Percentiles rank a stretch among this genome's conserved stretches.
Conservation (phyloP, 2,797 vertebrate species). For the Galago senegalensis region DNA sequence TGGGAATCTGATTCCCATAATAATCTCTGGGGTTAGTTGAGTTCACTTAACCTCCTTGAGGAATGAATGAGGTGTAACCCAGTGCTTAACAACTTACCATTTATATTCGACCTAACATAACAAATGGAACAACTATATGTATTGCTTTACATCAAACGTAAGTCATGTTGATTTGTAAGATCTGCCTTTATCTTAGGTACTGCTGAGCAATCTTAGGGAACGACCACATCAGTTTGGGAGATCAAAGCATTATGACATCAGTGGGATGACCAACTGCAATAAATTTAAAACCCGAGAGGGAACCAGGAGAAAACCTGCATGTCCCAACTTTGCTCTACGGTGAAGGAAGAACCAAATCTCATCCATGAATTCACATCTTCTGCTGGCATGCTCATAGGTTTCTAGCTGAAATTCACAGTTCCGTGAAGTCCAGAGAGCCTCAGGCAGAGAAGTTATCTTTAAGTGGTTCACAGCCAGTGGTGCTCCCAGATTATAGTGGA, state of each 20-base stretch:
- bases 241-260: neutral
- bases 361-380: neutral
- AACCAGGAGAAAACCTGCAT: neutral
- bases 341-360: neutral
- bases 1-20: accelerated
- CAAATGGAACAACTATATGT: accelerated
- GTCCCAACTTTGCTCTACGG: neutral
- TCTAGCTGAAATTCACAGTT: neutral
- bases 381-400: accelerated
- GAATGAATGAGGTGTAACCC: neutral
- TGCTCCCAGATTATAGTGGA: neutral
- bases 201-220: neutral
- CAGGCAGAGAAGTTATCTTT: neutral
- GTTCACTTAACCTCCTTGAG: neutral
- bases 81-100: neutral
- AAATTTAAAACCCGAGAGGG: neutral
- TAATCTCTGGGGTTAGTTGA: neutral
- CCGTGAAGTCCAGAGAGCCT: neutral
- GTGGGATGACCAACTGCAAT: neutral
- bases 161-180: neutral
- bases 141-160: neutral
- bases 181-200: neutral
- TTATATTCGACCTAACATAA: neutral
- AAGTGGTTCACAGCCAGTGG: neutral
- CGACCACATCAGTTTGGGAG: no score